phyloP scores from a whole-genome alignment of 2,797 vertebrate species.

The Aeoliscus strigatus region DNA sequence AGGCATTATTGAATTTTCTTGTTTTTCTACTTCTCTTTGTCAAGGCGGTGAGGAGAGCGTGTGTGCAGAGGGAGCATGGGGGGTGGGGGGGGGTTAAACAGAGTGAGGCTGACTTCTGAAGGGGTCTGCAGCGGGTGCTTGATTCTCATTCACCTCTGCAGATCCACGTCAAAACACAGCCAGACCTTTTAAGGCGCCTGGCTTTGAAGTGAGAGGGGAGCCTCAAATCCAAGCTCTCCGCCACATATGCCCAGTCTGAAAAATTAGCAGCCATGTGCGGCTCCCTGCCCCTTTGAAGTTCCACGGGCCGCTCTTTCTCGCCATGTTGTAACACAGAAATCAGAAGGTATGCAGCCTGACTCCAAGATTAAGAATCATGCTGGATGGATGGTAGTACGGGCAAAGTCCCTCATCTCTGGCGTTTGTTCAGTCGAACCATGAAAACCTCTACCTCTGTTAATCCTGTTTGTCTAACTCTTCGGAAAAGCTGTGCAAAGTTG shows the following conservation, averaged over 20 bases:
- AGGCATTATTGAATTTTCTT: conserved; percentile 84
- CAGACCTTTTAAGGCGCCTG: conserved; percentile 80
- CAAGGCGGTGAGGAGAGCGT: conserved; percentile 62
- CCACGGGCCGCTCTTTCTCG: conserved; percentile 39
- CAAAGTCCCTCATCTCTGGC: conserved; percentile 43
- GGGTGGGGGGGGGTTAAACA: conserved; percentile 66
- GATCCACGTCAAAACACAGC: conserved; percentile 82
- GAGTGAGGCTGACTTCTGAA: conserved; percentile 75
- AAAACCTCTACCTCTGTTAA: conserved; percentile 65
- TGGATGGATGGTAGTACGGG: no score
- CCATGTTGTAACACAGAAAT: conserved; percentile 73
- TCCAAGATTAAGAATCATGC: conserved; percentile 74
- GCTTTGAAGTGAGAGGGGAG: conserved; percentile 84
- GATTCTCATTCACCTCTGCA: conserved; percentile 82
- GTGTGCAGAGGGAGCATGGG: conserved; percentile 58
- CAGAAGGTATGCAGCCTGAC: conserved; percentile 79
- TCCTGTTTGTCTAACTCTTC: conserved; percentile 68
- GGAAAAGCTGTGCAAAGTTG: conserved; percentile 61
- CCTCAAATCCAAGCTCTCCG: conserved; percentile 77
- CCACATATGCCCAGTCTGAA: conserved; percentile 76
- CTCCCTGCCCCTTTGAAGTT: conserved; percentile 80
- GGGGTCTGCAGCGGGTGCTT: conserved; percentile 75
- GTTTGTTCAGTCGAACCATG: conserved; percentile 62
- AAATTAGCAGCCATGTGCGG: conserved; percentile 78
- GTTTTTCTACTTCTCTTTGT: conserved; percentile 80